These are phyloP conservation scores for Uromys caudimaculatus DNA, from an alignment of 2,797 vertebrate genomes.

Conservation along the genomic window DNA sequence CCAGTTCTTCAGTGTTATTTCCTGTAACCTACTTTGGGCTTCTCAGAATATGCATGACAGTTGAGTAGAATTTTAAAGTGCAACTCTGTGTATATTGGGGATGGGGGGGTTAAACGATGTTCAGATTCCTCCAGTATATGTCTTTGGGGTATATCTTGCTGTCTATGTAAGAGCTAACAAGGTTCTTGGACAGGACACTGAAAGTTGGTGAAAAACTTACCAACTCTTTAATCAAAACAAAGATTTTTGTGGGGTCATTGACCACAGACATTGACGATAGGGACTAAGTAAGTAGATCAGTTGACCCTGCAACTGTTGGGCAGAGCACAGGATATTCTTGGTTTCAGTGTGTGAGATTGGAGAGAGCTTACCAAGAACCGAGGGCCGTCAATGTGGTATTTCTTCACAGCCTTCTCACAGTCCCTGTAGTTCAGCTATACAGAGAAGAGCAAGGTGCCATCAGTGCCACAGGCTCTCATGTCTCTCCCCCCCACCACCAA, in stretches of 20 bases:
- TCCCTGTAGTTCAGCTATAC: constrained; percentile 91
- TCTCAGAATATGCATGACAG: neutral
- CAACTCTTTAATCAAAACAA: neutral
- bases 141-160: neutral
- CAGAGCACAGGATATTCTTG: fast-evolving
- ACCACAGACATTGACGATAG: neutral
- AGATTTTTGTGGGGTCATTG: neutral
- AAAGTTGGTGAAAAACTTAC: neutral
- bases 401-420: constrained; percentile 93
- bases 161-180: neutral
- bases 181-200: too few relatives aligned
- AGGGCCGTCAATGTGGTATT: constrained; percentile 91
- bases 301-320: neutral
- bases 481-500: neutral
- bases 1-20: neutral
- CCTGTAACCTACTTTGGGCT: neutral
- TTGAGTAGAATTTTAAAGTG: neutral
- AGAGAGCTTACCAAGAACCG: constrained; percentile 94
- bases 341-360: fast-evolving
- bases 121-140: neutral
- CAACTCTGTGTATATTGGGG: neutral
- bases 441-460: constrained; percentile 37
- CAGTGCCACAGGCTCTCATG: fast-evolving
- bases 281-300: neutral
- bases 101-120: neutral